Conservation (phyloP, 2,113 vertebrate species). For the Eonycteris spelaea region DNA sequence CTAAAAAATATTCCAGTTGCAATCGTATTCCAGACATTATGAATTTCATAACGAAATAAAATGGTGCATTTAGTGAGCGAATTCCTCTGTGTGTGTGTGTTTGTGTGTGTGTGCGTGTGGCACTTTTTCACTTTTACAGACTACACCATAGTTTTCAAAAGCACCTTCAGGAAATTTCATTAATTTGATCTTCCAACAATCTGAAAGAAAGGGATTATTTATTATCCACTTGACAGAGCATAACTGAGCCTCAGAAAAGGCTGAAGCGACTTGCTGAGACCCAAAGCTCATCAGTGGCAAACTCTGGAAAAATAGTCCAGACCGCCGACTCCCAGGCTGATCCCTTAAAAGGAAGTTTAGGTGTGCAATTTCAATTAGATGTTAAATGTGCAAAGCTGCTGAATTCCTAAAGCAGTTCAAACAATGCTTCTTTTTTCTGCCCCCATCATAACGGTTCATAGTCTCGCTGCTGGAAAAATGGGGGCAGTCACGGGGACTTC, state of each 20-base stretch:
- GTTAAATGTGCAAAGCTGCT: not conserved
- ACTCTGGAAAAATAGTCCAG: not conserved
- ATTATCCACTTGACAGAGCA: not conserved
- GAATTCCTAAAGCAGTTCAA: not conserved
- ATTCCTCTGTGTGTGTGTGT: not conserved
- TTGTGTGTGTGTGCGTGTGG: not conserved
- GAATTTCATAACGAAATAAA: not conserved
- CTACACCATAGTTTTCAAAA: slow-evolving; percentile 27
- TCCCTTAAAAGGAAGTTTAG: not conserved
- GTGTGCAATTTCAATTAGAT: not conserved
- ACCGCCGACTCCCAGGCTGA: not conserved
- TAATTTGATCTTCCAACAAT: not conserved
- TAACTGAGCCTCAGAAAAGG: not conserved
- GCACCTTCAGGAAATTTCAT: not conserved
- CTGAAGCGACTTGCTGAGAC: not conserved
- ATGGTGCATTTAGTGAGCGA: not conserved
- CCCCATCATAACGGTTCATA: not conserved
- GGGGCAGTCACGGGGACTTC: too few relatives aligned
- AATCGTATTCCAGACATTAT: not conserved
- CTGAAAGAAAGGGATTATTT: slow-evolving; percentile 6
- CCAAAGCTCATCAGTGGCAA: not conserved
- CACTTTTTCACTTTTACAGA: not conserved
- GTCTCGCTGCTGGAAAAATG: not conserved
- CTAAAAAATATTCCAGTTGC: not conserved
- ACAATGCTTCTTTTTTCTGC: not conserved